Evolutionary conservation across 2,797 vertebrate species (phyloP).

Genomic region (Pogoniulus pusillus): DNA sequence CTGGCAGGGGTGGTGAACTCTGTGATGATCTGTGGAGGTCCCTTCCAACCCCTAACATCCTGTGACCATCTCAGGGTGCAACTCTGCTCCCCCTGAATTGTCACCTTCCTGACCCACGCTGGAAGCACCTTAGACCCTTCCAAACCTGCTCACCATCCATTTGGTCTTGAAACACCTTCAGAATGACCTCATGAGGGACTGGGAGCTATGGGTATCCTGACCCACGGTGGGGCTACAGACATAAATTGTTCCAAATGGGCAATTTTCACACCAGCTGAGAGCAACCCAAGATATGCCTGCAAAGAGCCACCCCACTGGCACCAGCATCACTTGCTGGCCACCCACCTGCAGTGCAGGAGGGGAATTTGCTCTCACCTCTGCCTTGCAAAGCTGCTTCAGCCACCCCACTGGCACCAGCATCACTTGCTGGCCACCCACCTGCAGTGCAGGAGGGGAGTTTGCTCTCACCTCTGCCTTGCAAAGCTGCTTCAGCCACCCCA

Average conservation of each 20-base stretch:
- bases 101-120: not conserved
- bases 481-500: not conserved
- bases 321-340: accelerated
- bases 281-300: accelerated
- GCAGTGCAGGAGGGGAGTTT: not conserved
- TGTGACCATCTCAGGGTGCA: not conserved
- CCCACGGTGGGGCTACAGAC: accelerated
- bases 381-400: not conserved
- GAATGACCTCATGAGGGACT: not conserved
- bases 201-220: not conserved
- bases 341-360: accelerated
- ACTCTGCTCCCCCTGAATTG: not conserved
- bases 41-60: no score
- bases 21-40: no score
- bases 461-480: not conserved
- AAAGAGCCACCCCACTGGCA: not conserved
- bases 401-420: not conserved
- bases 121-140: not conserved
- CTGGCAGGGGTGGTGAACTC: no score
- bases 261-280: not conserved
- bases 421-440: accelerated
- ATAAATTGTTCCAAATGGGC: not conserved
- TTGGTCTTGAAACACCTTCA: not conserved
- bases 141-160: not conserved
- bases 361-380: not conserved